Percentiles rank a stretch among this genome's conserved stretches.
Conservation (phyloP, 1,140 invertebrate genomes). For the Hesperophylax magnus region DNA sequence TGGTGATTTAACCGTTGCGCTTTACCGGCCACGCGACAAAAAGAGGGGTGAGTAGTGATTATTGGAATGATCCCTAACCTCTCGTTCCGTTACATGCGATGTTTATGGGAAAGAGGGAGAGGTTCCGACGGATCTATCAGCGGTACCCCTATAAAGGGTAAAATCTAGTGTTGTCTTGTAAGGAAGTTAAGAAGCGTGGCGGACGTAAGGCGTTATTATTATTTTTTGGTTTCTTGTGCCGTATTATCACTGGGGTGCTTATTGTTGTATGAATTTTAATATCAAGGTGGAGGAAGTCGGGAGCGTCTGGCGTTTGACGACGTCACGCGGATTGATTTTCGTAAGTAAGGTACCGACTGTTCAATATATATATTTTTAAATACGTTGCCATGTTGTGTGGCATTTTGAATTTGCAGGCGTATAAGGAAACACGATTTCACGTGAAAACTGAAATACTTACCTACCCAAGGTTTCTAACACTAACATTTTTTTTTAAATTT, state of each 20-base stretch:
- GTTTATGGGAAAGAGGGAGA: too few relatives aligned
- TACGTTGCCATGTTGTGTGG: neutral
- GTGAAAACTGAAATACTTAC: too few relatives aligned
- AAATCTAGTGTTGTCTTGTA: too few relatives aligned
- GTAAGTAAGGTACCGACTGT: neutral
- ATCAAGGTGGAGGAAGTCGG: conserved; percentile 1
- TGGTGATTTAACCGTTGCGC: neutral
- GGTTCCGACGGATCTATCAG: too few relatives aligned
- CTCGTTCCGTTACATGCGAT: too few relatives aligned
- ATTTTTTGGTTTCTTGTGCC: conserved; percentile 21
- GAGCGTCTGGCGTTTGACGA: neutral
- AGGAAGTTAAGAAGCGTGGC: conserved; percentile 9
- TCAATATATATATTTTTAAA: neutral
- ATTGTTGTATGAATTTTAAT: conserved; percentile 25
- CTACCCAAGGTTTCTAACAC: too few relatives aligned
- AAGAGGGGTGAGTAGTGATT: neutral
- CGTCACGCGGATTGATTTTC: conserved; percentile 6
- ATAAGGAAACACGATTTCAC: too few relatives aligned
- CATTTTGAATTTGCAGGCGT: neutral
- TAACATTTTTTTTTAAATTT: too few relatives aligned
- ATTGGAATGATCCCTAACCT: too few relatives aligned
- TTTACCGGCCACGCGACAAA: conserved; percentile 24
- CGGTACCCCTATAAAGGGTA: too few relatives aligned
- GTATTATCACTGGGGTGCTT: conserved; percentile 14
- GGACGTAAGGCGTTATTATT: conserved; percentile 26